phyloP scores from a whole-genome alignment of 1,140 invertebrate genomes.

The Ceratosolen solmsi region DNA sequence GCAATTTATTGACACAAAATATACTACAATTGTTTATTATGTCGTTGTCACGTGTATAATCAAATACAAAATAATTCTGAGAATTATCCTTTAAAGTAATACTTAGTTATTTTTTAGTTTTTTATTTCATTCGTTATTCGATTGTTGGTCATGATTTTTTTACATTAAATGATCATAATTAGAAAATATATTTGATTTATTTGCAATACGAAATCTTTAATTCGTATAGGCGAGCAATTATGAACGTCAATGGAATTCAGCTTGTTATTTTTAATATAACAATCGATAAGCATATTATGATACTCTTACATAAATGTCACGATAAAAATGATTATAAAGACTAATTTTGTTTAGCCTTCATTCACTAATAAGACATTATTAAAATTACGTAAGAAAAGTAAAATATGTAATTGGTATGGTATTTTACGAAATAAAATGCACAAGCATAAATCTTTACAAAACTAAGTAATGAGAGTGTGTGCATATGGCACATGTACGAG shows the following conservation, averaged over 20 bases:
- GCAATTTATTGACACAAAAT: neutral
- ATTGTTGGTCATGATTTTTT: neutral
- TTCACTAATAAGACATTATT: slow-evolving; percentile 47
- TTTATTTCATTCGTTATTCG: neutral
- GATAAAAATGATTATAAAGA: slow-evolving; percentile 38
- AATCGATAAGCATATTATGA: slow-evolving; percentile 14
- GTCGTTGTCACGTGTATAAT: slow-evolving; percentile 29
- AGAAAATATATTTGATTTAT: neutral
- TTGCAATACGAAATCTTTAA: neutral
- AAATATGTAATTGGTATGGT: neutral
- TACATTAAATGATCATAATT: neutral
- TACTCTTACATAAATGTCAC: neutral
- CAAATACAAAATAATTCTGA: slow-evolving; percentile 3
- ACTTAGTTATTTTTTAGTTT: slow-evolving; percentile 27
- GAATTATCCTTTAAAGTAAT: slow-evolving; percentile 14
- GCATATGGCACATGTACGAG: neutral
- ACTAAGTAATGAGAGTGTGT: neutral
- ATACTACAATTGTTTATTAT: slow-evolving; percentile 9
- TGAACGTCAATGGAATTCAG: neutral
- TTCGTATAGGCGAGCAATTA: neutral
- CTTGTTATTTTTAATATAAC: neutral
- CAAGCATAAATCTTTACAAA: neutral
- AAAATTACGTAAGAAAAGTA: slow-evolving; percentile 19
- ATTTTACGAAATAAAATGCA: slow-evolving; percentile 26
- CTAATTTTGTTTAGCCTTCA: slow-evolving; percentile 35